Evolutionary conservation across 2,888 invertebrate species (phyloP), one percentile per base, ranked within the genome.

Genomic region (Allacma fusca): DNA sequence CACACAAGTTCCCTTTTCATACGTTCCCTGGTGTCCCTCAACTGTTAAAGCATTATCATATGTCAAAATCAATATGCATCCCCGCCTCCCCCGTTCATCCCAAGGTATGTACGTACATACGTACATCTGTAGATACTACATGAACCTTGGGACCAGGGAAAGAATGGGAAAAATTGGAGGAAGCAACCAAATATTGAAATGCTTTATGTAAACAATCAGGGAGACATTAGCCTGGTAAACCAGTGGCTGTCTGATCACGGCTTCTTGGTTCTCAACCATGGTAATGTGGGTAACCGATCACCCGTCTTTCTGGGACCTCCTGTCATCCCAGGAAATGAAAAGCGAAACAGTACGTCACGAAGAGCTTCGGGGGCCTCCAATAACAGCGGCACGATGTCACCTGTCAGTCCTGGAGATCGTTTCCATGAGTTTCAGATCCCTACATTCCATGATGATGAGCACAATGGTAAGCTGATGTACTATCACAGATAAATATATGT

Each of bases 231-330:
- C 0, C 84, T 88, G 23, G 86, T 89, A 73, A 88, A 88, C 85
- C 87, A 86, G 78, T 89, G 89, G 89, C 85, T 89, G 24, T 85
- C 87, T 23, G 84, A 85, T 1, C 87, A 88, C 81, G 88, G 88
- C 1, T 88, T 87, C 80, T 85, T 86, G 23, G 85, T 87, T 23
- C 85, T 88, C 59, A 86, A 86, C 76, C 87, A 87, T 69, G 85
- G 85, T 78, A 85, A 86, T 40, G 81, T 82, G 57, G 82, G 84
- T 19, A 77, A 81, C 34, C 78, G 83, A 19, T 83, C 84, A 0
- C 81, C 82, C 1, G 71, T 81, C 9, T 78, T 82, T 70, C 67
- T 82, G 34, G 81, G 82, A 5, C 82, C 82, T 19, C 79, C 71
- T 13, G 7, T 29, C 44, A 62, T 19, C 62, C 26, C 50, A 4